Evolutionary conservation across 2,113 vertebrate genomes (phyloP), one percentile per base, ranked within the genome.

Genomic region (Stigmatopora nigra): DNA sequence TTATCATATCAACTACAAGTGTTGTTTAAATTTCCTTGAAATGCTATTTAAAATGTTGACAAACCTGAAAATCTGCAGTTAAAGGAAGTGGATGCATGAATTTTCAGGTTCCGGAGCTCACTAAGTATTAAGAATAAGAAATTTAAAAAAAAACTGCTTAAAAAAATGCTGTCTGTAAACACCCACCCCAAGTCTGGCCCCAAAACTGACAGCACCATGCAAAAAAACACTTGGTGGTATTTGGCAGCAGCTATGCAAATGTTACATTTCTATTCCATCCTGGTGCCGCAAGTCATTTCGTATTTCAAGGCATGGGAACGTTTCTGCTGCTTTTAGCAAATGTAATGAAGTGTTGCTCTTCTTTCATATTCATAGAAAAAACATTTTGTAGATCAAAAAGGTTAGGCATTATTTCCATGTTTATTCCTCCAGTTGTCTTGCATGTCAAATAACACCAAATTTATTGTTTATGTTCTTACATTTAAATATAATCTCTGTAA

Each of bases 371-470:
- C 38, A 59, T 16, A n/a, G 2, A 1, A 47, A 64, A 53, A 45
- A 2, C 4, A 7, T 46, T 65, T 61, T 60, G 52, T 41, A 47
- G 53, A 65, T 61, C 36, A 44, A 61, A 36, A 51, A 31, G 38
- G 48, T 5, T 44, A 3, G 56, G 63, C 35, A 57, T 63, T 3
- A 44, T 52, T 63, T 63, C 48, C 47, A 10, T 64, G 62, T 49
- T 63, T 20, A 61, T 7, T 52, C n/a, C 11, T 75, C 62, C 65
- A 70, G 71, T 73, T 82, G 72, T 68, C 68, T 79, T 72, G 71
- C 72, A 67, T 63, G 46, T 7, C 16, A 60, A 49, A 59, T 20
- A 19, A 20, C 61, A 51, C 56, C 60, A 49, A 72, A 35, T 22
- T n/a, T 22, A 46, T 6, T 0, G 20, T 53, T 41, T 48, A 36